phyloP scores from a whole-genome alignment of 2,113 vertebrate species.

The Syrmaticus mikado region DNA sequence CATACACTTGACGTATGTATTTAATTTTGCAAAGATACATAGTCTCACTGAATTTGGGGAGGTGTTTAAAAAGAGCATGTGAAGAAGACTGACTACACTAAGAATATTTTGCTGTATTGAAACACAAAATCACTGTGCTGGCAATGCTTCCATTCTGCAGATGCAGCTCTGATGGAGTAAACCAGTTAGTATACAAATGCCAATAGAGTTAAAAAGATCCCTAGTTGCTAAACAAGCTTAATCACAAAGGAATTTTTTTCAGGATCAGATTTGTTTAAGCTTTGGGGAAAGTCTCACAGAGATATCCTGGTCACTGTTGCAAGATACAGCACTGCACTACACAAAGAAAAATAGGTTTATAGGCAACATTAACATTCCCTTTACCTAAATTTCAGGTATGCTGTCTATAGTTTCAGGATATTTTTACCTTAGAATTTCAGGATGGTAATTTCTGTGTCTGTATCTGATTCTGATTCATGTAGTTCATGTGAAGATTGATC shows the following conservation, averaged over 20 bases:
- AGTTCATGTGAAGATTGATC: neutral
- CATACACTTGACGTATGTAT: constrained; percentile 14
- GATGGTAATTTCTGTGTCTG: neutral
- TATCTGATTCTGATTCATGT: neutral
- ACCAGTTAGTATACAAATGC: neutral
- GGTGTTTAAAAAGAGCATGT: neutral
- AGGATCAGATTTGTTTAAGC: neutral
- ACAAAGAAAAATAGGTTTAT: neutral
- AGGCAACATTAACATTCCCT: neutral
- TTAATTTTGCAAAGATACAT: constrained; percentile 31
- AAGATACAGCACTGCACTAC: no score
- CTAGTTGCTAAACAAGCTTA: neutral
- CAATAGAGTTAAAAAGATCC: neutral
- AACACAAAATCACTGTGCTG: neutral
- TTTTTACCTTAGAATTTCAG: neutral
- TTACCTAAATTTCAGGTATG: neutral
- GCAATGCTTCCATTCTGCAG: neutral
- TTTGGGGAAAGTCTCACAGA: neutral
- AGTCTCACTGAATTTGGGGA: neutral
- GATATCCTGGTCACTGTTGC: neutral
- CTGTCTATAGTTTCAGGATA: neutral
- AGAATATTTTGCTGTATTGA: neutral
- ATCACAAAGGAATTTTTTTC: neutral
- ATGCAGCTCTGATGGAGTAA: neutral
- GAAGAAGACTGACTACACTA: neutral